Percentiles rank a stretch among this genome's conserved stretches.
These are phyloP conservation scores for Physella acuta DNA, from an alignment of 1,140 invertebrate genomes.

Conservation along the genomic window DNA sequence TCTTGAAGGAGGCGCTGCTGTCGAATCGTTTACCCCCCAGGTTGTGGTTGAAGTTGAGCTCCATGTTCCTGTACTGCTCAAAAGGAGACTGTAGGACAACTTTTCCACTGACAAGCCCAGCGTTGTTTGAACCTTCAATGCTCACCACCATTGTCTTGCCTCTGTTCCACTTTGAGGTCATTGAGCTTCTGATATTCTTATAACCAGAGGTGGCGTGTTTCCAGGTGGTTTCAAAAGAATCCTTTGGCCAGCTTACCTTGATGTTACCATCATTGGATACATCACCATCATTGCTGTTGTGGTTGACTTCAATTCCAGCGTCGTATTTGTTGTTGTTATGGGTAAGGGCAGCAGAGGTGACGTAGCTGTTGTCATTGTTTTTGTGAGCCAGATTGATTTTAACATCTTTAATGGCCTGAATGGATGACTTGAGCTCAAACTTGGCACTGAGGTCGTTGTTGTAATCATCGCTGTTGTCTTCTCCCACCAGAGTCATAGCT, in stretches of 20 bases:
- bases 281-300: neutral
- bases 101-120: neutral
- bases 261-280: neutral
- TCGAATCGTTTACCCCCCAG: neutral
- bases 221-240: neutral
- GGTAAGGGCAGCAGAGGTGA: neutral
- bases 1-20: neutral
- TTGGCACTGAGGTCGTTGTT: neutral
- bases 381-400: neutral
- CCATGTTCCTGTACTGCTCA: neutral
- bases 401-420: neutral
- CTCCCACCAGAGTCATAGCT: conserved; percentile 5
- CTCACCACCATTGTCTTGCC: neutral
- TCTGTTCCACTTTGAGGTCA: neutral
- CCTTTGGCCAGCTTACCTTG: conserved; percentile 1
- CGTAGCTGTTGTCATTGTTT: neutral
- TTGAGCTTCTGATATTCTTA: neutral
- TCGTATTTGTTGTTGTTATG: conserved; percentile 7
- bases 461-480: neutral
- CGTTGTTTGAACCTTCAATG: conserved; percentile 1
- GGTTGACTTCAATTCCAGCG: neutral
- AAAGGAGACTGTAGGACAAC: neutral
- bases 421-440: conserved; percentile 1
- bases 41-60: neutral
- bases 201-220: neutral